Base-by-base conservation (phyloP, 2,888 invertebrate genomes). In the Automeris io region DNA sequence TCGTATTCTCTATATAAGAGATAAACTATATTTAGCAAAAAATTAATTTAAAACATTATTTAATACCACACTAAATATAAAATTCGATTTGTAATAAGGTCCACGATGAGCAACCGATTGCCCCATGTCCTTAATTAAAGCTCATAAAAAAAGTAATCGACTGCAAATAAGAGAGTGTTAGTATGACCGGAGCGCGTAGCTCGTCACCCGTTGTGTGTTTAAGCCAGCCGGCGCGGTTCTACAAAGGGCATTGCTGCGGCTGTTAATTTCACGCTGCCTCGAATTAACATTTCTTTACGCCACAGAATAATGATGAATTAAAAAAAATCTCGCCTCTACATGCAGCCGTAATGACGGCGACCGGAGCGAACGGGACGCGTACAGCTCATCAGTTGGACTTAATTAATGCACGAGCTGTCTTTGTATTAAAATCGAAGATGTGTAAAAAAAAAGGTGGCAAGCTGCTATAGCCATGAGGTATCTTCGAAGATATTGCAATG, bases 241-340 rank as follows among this genome's bases (percentile, higher is more conserved):
- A 85, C 83, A 86, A 87, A 87, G 82, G 77, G 71, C 75, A 65
- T 61, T 61, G 68, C 79, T 68, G 79, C 83, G 77, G 79, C 82
- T 85, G 80, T 87, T 87, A 87, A 87, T 87, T 87, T 87, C 87
- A 87, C 87, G 87, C 83, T 70, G 82, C 75, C 79, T 87, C 85
- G 78, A 87, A 87, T 87, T 87, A 87, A 88, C 87, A 87, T 88
- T 87, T 87, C 87, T 87, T 86, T 86, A 85, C 86, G 86, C 86
- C 83, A 83, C 78, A 79, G 75, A 82, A 83, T 86, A 86, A 86
- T 85, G 80, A 86, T 79, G 78, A 86, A 86, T 86, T 85, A 85
- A 85, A 85, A 72, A 76, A 86, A 83, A 76, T 75, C 83, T 80
- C 76, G 76, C 70, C 70, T 75, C 75, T 76, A 81, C 80, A 83